Conservation (phyloP, 2,797 vertebrate genomes). For the Ceyx erithaca region DNA sequence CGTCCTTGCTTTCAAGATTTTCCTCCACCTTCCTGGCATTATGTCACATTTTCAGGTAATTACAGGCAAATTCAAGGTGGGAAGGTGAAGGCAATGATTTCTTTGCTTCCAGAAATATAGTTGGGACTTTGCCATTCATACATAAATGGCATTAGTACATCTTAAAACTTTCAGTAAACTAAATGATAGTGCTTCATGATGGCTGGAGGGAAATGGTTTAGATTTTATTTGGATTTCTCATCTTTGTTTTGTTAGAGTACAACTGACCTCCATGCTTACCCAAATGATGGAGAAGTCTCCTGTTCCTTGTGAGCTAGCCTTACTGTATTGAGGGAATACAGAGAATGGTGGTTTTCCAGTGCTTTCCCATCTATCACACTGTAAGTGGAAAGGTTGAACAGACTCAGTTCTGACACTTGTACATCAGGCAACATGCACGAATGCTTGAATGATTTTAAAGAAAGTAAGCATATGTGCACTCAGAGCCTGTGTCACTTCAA, state of each 20-base stretch:
- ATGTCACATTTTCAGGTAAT: conserved; percentile 35
- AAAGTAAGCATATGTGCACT: not conserved
- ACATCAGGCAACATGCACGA: rapidly evolving
- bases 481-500: not conserved
- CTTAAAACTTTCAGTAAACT: not conserved
- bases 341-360: not conserved
- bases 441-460: not conserved
- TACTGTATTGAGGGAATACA: not conserved
- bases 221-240: not conserved
- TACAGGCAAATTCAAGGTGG: not conserved
- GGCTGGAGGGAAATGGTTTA: not conserved
- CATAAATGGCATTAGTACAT: not conserved
- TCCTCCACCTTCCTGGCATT: not conserved
- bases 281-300: not conserved
- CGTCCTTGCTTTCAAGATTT: conserved; percentile 7
- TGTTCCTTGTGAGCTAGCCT: not conserved
- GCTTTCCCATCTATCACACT: not conserved
- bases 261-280: not conserved
- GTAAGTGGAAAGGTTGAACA: not conserved
- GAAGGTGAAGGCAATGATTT: not conserved
- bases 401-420: not conserved
- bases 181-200: not conserved
- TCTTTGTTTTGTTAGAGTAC: not conserved
- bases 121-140: not conserved
- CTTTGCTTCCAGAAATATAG: not conserved